Evolutionary conservation across 2,797 vertebrate species (phyloP).

Genomic region (Numenius phaeopus): DNA sequence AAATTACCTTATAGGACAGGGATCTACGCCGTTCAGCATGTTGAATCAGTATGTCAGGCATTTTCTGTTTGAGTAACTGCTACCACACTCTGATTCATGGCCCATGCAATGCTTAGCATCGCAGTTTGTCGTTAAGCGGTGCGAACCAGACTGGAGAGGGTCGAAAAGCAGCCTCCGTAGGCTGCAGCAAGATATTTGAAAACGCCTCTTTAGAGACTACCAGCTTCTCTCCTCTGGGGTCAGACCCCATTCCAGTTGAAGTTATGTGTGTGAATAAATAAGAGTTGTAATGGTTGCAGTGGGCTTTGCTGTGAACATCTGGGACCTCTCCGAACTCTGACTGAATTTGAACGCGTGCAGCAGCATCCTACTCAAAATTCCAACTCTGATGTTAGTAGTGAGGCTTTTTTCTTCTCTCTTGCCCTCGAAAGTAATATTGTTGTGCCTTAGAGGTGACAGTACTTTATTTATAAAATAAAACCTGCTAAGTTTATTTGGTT

Average conservation of each 20-base stretch:
- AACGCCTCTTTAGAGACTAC: neutral
- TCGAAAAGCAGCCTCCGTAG: neutral
- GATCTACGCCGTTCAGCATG: neutral
- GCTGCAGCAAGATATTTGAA: neutral
- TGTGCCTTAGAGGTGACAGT: neutral
- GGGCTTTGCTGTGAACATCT: neutral
- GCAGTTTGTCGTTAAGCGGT: neutral
- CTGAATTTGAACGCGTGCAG: rapidly evolving
- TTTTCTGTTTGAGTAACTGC: neutral
- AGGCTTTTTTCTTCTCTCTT: neutral
- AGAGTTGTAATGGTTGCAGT: neutral
- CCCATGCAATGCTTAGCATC: neutral
- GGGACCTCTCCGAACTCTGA: neutral
- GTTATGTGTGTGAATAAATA: neutral
- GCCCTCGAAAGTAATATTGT: neutral
- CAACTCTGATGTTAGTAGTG: neutral
- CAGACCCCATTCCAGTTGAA: neutral
- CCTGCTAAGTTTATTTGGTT: neutral
- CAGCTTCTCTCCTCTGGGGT: neutral
- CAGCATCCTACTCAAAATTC: neutral
- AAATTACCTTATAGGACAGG: neutral
- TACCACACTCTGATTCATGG: neutral
- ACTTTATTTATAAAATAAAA: neutral
- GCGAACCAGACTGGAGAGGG: neutral
- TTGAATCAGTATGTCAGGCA: neutral